Evolutionary conservation across 2,113 vertebrate genomes (phyloP).

Genomic region (Spheniscus mendiculus): DNA sequence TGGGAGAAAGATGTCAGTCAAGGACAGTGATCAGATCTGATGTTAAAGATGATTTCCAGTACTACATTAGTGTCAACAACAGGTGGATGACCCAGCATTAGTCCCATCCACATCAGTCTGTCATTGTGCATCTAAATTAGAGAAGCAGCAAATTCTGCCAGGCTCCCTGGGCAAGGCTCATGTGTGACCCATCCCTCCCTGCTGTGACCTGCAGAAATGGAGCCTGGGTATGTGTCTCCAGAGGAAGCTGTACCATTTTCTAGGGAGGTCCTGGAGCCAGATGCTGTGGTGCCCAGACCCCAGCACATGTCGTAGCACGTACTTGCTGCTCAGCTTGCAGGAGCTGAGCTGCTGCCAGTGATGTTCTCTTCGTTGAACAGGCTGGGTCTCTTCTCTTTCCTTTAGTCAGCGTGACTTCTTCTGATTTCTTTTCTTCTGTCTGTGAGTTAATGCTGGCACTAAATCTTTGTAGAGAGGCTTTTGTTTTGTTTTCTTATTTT

Average conservation of each 20-base stretch:
- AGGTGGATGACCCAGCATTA: not conserved
- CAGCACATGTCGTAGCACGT: rapidly evolving
- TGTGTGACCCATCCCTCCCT: not conserved
- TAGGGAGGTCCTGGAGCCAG: not conserved
- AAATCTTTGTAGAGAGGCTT: not conserved
- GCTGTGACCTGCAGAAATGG: not conserved
- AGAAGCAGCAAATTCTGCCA: not conserved
- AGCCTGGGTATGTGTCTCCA: not conserved
- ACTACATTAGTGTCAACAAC: not conserved
- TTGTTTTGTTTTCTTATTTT: not conserved
- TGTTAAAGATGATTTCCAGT: not conserved
- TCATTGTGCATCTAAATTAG: not conserved
- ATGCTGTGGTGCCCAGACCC: not conserved
- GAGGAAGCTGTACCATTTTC: not conserved
- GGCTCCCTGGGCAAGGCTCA: not conserved
- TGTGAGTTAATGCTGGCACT: not conserved
- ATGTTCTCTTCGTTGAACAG: not conserved
- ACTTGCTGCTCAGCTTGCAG: not conserved
- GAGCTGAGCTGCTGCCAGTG: not conserved
- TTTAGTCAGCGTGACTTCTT: not conserved
- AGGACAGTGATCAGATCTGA: not conserved
- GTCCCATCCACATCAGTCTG: not conserved
- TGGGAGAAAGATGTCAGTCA: not conserved
- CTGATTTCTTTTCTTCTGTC: not conserved
- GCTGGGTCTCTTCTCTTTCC: not conserved